Base-by-base conservation (phyloP, 2,113 vertebrate species). In the Hydrolagus affinis region DNA sequence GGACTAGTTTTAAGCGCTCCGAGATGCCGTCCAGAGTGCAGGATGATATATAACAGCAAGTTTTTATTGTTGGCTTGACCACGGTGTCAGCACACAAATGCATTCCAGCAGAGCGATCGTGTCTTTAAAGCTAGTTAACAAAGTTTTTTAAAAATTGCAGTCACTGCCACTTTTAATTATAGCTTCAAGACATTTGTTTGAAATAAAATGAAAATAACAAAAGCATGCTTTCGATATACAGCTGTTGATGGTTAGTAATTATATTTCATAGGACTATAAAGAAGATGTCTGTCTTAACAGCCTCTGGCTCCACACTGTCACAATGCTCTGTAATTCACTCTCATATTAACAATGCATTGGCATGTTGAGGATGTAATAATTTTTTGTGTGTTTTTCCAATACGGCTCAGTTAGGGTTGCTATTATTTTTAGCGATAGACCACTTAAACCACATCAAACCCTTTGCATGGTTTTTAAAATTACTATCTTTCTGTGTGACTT, bases 291-390 rank as follows among this genome's bases (percentile, higher is more conserved):
- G 77, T 30, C 15, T n/a, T 66, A 66, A 66, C 62, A 66, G n/a
- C 28, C 78, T 83, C 10, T 68, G 62, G 78, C 62, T 83, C 28
- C 25, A 66, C 62, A 83, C 28, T 68, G 62, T 68, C 62, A 64
- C 30, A 62, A 83, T 83, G 25, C 6, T 28, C 78, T 68, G 66
- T 83, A 83, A 83, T 83, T 64, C 28, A 83, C 78, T 83, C 66
- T 23, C 62, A 28, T 83, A 62, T 83, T 83, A 66, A 83, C 78
- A 83, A 68, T 83, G 28, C 78, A 25, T 66, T 83, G 78, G 25
- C 78, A 83, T 68, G 78, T 83, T 66, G 78, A 68, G 78, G 60
- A 83, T 83, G 62, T 83, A 62, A 83, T 83, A 21, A 66, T 83
- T 83, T 83, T 28, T 83, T 66, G 19, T 68, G 25, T 83, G 60